Evolutionary conservation across 2,888 invertebrate species (phyloP).

Genomic region (Coecobrya sp.): DNA sequence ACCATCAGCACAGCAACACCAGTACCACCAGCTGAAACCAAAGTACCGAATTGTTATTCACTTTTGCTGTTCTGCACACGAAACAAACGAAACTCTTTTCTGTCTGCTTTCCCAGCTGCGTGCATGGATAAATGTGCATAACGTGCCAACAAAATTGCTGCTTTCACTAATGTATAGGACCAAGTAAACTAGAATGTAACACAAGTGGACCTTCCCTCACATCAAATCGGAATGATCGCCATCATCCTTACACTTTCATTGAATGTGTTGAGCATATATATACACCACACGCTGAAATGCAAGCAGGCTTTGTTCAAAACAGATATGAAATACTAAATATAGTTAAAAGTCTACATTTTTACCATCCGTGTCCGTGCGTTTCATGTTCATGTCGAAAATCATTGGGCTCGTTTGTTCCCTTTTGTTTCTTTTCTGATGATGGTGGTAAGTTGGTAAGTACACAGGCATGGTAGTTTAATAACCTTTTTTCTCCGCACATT

Average conservation of each 20-base stretch:
- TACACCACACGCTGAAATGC: not conserved
- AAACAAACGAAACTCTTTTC: not conserved
- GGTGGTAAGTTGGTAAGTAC: not conserved
- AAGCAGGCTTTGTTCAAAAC: slow-evolving; percentile 1
- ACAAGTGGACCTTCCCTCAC: slow-evolving; percentile 53
- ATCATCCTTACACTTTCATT: slow-evolving; percentile 19
- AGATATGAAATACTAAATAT: not conserved
- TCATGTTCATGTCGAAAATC: slow-evolving; percentile 45
- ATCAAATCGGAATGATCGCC: slow-evolving; percentile 45
- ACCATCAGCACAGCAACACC: slow-evolving; percentile 25
- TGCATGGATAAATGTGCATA: slow-evolving; percentile 43
- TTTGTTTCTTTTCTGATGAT: not conserved
- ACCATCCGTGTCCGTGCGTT: slow-evolving; percentile 8
- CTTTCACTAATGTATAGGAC: slow-evolving; percentile 54
- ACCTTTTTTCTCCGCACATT: not conserved
- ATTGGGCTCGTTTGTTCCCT: slow-evolving; percentile 41
- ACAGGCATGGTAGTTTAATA: not conserved
- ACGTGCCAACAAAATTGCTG: slow-evolving; percentile 58
- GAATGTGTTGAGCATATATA: not conserved
- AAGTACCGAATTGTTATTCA: slow-evolving; percentile 23
- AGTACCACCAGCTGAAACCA: slow-evolving; percentile 24
- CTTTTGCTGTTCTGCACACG: not conserved
- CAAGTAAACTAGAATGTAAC: not conserved
- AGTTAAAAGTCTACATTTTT: not conserved
- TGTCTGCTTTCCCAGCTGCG: slow-evolving; percentile 9